These are phyloP conservation scores for Leistus spinibarbis DNA, from an alignment of 2,888 invertebrate species.

Conservation along the genomic window DNA sequence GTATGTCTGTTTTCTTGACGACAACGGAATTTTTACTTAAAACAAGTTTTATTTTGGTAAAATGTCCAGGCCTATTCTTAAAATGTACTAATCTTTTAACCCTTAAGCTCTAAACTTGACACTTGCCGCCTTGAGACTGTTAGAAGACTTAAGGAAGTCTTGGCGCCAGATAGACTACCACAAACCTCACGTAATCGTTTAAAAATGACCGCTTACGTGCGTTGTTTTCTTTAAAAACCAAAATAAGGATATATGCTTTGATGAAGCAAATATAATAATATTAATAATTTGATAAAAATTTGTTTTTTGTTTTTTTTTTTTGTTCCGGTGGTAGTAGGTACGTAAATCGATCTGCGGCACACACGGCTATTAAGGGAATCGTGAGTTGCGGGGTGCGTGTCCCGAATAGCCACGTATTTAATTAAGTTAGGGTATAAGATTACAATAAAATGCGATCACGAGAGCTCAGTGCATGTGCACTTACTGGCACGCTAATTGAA, in stretches of 20 bases:
- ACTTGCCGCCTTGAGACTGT: background rate
- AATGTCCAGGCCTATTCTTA: no score
- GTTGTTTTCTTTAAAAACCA: background rate
- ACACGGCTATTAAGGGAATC: background rate
- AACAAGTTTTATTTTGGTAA: no score
- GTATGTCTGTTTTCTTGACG: no score
- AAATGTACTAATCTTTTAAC: no score
- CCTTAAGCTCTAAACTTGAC: background rate
- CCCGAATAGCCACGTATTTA: conserved; percentile 51
- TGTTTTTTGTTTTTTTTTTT: background rate
- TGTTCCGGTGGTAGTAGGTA: no score
- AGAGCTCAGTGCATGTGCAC: conserved; percentile 38
- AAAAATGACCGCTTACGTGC: background rate
- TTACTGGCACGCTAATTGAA: conserved; percentile 36
- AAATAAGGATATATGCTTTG: background rate
- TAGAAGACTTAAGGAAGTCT: background rate
- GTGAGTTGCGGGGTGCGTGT: conserved; percentile 8
- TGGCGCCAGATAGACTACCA: background rate
- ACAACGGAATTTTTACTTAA: no score
- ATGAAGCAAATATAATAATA: background rate
- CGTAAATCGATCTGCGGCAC: background rate
- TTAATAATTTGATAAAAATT: no score
- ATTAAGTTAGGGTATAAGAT: conserved; percentile 56
- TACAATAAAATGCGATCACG: conserved; percentile 55
- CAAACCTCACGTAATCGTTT: background rate